Evolutionary conservation across 2,113 vertebrate species (phyloP).

Genomic region (Microcebus lehilahytsara): DNA sequence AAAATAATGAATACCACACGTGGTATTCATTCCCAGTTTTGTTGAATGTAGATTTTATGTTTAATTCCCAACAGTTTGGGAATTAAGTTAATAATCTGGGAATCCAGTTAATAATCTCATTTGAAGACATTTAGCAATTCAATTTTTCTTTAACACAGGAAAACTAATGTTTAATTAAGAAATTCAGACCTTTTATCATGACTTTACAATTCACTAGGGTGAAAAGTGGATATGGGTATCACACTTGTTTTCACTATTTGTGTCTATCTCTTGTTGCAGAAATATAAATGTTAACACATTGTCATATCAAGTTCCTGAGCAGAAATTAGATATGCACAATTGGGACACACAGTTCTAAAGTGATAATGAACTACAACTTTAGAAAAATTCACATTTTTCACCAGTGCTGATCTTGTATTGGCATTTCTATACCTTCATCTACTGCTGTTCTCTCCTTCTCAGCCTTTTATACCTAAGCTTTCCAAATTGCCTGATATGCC

Average conservation of each 20-base stretch:
- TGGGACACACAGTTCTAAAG: not conserved
- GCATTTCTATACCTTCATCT: not conserved
- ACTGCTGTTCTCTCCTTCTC: not conserved
- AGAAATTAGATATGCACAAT: not conserved
- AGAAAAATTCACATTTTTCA: not conserved
- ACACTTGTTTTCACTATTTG: not conserved
- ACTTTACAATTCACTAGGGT: not conserved
- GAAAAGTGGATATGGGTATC: not conserved
- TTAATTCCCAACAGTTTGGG: not conserved
- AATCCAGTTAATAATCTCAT: not conserved
- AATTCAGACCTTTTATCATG: not conserved
- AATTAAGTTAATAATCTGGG: too few relatives aligned
- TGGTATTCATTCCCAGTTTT: not conserved
- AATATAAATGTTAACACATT: not conserved
- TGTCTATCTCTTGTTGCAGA: not conserved
- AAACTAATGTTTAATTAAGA: not conserved
- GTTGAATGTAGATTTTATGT: not conserved
- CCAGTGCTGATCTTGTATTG: not conserved
- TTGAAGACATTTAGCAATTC: not conserved
- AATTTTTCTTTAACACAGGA: not conserved
- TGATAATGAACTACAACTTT: not conserved
- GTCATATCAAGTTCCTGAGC: not conserved
- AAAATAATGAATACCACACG: rapidly evolving
- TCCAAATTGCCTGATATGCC: not conserved
- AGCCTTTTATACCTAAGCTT: not conserved